These are phyloP conservation scores for Menura novaehollandiae DNA, from an alignment of 2,113 vertebrate species.

Conservation along the genomic window DNA sequence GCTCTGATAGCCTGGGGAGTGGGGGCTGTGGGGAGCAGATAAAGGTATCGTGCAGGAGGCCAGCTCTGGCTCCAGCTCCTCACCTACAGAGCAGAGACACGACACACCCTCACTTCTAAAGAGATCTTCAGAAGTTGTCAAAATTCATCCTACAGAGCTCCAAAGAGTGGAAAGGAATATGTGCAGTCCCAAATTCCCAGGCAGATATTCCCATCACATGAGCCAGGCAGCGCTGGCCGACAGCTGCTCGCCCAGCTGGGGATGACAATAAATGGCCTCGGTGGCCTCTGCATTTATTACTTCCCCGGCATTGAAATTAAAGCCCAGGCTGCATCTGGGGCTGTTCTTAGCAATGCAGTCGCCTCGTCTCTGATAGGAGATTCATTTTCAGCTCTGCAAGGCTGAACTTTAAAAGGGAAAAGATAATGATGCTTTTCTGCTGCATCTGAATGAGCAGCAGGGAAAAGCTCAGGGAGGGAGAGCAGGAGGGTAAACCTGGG, in stretches of 20 bases:
- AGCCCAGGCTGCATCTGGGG: neutral
- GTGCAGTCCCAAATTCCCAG: neutral
- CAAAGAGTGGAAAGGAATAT: neutral
- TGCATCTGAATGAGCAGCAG: neutral
- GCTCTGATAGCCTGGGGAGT: neutral
- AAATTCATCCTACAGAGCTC: neutral
- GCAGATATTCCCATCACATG: neutral
- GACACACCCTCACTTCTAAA: fast-evolving
- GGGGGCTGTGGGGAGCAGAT: neutral
- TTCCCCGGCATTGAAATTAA: neutral
- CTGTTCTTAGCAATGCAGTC: neutral
- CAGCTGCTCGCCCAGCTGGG: neutral
- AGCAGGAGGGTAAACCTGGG: neutral
- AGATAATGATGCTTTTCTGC: neutral
- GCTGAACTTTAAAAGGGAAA: neutral
- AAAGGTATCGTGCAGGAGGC: neutral
- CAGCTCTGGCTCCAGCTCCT: neutral
- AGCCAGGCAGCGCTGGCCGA: neutral
- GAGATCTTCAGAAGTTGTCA: neutral
- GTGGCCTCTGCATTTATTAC: neutral
- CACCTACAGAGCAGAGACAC: neutral
- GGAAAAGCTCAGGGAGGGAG: neutral
- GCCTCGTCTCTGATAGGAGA: neutral
- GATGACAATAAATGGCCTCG: neutral
- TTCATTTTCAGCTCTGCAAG: neutral